Evolutionary conservation across 2,888 invertebrate species (phyloP), one percentile per base, ranked within the genome.

Genomic region (Dicycla oo): DNA sequence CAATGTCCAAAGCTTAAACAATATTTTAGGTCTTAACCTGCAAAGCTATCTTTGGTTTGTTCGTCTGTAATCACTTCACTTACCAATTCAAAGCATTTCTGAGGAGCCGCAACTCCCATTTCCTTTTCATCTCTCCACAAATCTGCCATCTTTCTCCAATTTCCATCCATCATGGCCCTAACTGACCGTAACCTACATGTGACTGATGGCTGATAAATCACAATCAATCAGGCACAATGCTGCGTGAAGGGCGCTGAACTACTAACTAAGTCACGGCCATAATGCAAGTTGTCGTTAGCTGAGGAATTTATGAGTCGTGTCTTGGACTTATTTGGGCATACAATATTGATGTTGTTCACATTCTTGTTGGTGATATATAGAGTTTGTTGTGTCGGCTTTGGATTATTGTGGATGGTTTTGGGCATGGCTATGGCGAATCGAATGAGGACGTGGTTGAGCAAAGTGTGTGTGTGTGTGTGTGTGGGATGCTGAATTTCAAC

Each of bases 191-290:
- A 84, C 84, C 81, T 74, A 77, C 56, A 81, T 83, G 76, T 69
- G 34, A 64, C 30, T 73, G 38, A 11, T 47, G 63, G 20, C 68
- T 56, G 79, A 77, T 74, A 84, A 71, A 81, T 84, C 74, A 84
- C 57, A 76, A 85, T 85, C 85, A 85, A 81, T 83, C 83, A 78
- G 68, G 20, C 61, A 74, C 78, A 80, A 76, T 57, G 64, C 57
- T 64, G 69, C 80, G 77, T 87, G 89, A 88, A 87, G 88, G 88
- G 89, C 84, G 73, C 58, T 75, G 75, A 79, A 81, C 79, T 77
- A 71, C 60, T 85, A 88, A 84, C 84, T 82, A 76, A 87, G 88
- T 83, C 89, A 89, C 56, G 89, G 89, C 69, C 78, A 71, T 47
- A 58, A 70, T 58, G 23, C 73, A 54, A 61, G 63, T 47, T 26